Evolutionary conservation across 2,113 vertebrate genomes (phyloP).

Genomic region (Malurus cyaneus): DNA sequence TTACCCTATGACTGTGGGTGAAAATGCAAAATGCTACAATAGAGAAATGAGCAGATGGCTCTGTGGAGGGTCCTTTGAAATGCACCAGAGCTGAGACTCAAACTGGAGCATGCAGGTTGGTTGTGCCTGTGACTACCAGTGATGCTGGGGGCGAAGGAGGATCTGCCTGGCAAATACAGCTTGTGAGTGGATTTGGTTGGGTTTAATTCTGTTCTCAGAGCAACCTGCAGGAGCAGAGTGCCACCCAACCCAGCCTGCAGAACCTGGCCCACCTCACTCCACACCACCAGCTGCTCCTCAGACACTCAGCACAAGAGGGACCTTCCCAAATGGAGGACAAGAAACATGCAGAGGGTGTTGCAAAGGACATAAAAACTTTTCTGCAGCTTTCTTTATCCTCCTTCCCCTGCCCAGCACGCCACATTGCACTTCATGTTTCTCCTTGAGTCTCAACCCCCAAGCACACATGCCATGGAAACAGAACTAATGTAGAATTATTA

Average conservation of each 20-base stretch:
- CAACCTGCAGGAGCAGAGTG: fast-evolving
- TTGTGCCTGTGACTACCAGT: neutral
- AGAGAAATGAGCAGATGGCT: neutral
- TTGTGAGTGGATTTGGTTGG: neutral
- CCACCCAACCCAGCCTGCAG: neutral
- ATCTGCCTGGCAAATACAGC: neutral
- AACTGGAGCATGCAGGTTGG: fast-evolving
- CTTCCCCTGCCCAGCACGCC: neutral
- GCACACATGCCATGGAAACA: neutral
- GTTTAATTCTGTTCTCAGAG: neutral
- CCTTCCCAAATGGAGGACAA: neutral
- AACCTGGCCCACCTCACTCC: neutral
- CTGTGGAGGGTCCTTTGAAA: neutral
- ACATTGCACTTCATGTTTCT: neutral
- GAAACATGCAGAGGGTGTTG: neutral
- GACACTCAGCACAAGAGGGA: neutral
- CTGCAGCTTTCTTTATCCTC: neutral
- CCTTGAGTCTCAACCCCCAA: neutral
- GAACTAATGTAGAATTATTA: neutral
- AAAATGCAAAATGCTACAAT: fast-evolving
- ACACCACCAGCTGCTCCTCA: neutral
- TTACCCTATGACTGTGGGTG: neutral
- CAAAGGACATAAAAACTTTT: neutral
- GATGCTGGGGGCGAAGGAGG: neutral
- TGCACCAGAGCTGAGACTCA: neutral